Base-by-base conservation (phyloP, 2,113 vertebrate species). In the Paedocypris sp. region DNA sequence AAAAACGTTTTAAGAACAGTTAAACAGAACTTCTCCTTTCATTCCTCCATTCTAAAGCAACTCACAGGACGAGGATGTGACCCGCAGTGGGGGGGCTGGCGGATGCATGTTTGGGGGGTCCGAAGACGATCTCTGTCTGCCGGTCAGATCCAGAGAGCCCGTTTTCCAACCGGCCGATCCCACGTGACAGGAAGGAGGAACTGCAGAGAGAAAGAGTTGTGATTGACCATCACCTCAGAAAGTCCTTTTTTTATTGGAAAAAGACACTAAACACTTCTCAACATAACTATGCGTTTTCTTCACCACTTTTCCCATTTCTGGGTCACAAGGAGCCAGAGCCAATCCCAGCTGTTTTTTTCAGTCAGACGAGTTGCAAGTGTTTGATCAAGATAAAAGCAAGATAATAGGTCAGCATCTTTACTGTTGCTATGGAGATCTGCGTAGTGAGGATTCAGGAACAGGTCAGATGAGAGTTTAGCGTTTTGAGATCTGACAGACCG, bases 21-120 rank as follows among this genome's bases (percentile, higher is more conserved):
- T 8, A 35, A 12, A 31, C 20, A 22, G 16, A 67, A n/a, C 13
- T 19, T 11, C 25, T 31, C 10, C 36, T 28, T 6, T 36, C 36
- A 41, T 35, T 33, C 25, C 39, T 33, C 15, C 9, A 29, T 25
- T 4, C 12, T 22, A 10, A 41, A 20, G 5, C 38, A 8, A 72
- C 16, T 66, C 20, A 45, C 8, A 29, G 31, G 50, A 80, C 5
- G 90, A 88, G 70, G 93, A 98, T 64, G 91, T 92, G 80, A 93
- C 87, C 60, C 95, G 90, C 69, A 95, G 77, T 43, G 94, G 94
- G 48, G 94, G 95, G 50, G 90, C 85, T 52, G 94, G 95, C 15
- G 95, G 90, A 75, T 96, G 95, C 86, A 92, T 90, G 86, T 93
- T 90, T 78, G 94, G 95, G 66, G 93, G 95, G 85, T 98, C 95